These are phyloP conservation scores for Geopemphigus sp. DNA, from an alignment of 1,140 invertebrate species.

Conservation along the genomic window DNA sequence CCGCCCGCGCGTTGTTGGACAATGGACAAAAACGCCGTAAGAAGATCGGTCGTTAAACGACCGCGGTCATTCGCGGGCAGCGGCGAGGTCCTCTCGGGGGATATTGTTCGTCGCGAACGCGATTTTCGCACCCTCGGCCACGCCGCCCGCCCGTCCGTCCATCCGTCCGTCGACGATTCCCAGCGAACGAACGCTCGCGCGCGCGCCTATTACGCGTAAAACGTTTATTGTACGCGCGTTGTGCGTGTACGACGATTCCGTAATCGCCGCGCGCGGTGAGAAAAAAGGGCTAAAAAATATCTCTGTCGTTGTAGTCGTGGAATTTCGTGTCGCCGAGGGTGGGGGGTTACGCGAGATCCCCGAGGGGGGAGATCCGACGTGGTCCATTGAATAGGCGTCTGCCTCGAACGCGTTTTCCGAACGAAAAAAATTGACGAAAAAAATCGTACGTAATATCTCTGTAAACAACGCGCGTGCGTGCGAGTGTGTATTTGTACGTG, in stretches of 20 bases:
- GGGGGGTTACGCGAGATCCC: background rate
- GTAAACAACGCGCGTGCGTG: too few species aligned
- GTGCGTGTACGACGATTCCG: too few species aligned
- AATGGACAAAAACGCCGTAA: conserved; percentile 19
- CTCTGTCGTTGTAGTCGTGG: background rate
- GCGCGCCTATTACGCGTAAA: conserved; percentile 7
- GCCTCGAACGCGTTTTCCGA: too few species aligned
- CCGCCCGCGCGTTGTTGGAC: conserved; percentile 7
- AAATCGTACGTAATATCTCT: too few species aligned
- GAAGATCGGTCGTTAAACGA: conserved; percentile 25
- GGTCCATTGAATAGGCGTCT: conserved; percentile 9
- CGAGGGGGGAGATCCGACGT: conserved; percentile 36
- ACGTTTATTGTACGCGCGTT: background rate
- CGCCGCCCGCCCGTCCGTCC: too few species aligned
- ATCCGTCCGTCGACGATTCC: conserved; percentile 12
- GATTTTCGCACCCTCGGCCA: conserved; percentile 33
- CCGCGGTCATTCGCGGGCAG: too few species aligned
- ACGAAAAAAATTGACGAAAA: conserved; percentile 6
- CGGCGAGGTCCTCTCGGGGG: too few species aligned
- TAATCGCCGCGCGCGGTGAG: background rate
- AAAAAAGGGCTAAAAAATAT: background rate
- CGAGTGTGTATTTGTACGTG: too few species aligned
- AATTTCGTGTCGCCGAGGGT: background rate
- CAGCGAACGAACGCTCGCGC: too few species aligned
- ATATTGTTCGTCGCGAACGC: conserved; percentile 22